Evolutionary conservation across 1,140 invertebrate genomes (phyloP).

Genomic region (Phortica variegata): DNA sequence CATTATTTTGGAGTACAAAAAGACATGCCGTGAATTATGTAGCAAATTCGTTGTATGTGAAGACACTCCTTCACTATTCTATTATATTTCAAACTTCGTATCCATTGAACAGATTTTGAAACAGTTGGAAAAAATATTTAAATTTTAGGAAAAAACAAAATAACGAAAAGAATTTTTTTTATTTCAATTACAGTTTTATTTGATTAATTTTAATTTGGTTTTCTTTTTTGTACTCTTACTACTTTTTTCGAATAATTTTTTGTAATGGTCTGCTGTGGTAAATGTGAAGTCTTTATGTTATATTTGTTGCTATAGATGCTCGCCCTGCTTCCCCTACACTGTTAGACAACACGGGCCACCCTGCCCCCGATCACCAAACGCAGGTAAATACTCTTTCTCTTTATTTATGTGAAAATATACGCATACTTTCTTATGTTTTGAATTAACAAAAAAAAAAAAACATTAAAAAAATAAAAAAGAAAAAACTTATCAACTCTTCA

Average conservation of each 20-base stretch:
- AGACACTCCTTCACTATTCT: too few species aligned
- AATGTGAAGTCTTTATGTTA: constrained; percentile 62
- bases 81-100: too few species aligned
- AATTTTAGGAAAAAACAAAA: too few species aligned
- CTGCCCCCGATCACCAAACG: constrained; percentile 59
- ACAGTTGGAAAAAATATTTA: too few species aligned
- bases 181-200: constrained; percentile 23
- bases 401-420: constrained; percentile 37
- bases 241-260: constrained; percentile 56
- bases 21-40: too few species aligned
- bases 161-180: too few species aligned
- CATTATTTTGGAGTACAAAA: too few species aligned
- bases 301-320: constrained; percentile 63
- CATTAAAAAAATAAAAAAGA: constrained; percentile 32
- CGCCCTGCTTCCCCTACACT: constrained; percentile 59
- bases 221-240: constrained; percentile 37
- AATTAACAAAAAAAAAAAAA: constrained; percentile 40
- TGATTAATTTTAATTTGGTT: constrained; percentile 14
- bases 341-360: constrained; percentile 59
- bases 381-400: constrained; percentile 58
- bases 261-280: constrained; percentile 59
- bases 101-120: too few species aligned
- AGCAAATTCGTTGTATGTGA: too few species aligned
- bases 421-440: constrained; percentile 38
- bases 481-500: constrained; percentile 28